Percentiles rank a stretch among this genome's conserved stretches.
Conservation (phyloP, 2,888 invertebrate genomes). For the Tetropium fuscum region DNA sequence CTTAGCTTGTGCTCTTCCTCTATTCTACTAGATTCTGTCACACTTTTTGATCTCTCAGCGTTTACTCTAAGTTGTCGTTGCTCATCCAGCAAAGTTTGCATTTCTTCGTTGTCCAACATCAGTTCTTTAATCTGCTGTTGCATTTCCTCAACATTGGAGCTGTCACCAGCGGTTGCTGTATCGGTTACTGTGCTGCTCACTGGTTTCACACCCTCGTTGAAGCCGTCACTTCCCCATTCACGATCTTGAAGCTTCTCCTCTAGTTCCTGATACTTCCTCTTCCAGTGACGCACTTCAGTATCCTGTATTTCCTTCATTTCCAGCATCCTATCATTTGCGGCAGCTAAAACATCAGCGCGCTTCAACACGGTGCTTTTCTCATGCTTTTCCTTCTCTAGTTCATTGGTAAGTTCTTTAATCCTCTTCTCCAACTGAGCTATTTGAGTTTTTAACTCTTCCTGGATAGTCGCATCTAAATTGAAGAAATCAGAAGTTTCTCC, state of each 20-base stretch:
- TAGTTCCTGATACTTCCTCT: constrained; percentile 78
- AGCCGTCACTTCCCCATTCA: constrained; percentile 66
- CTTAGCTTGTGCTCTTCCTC: constrained; percentile 13
- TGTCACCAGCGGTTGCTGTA: neutral
- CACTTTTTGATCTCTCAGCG: constrained; percentile 59
- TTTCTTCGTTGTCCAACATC: constrained; percentile 73
- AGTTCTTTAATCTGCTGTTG: constrained; percentile 70
- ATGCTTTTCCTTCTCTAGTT: constrained; percentile 71
- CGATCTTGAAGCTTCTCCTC: constrained; percentile 74
- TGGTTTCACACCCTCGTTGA: constrained; percentile 29
- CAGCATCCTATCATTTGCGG: constrained; percentile 81
- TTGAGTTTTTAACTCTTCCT: constrained; percentile 82
- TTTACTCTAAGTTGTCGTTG: constrained; percentile 62
- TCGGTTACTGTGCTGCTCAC: constrained; percentile 1
- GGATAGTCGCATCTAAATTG: constrained; percentile 81
- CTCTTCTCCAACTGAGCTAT: constrained; percentile 75
- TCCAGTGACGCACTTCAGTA: constrained; percentile 79
- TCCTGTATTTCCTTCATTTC: constrained; percentile 88
- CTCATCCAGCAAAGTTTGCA: constrained; percentile 71
- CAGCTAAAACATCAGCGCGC: constrained; percentile 78
- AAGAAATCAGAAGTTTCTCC: constrained; percentile 61
- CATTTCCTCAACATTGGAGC: constrained; percentile 66
- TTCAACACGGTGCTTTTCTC: constrained; percentile 79
- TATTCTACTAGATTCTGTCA: constrained; percentile 44
- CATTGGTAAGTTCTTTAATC: constrained; percentile 71